Evolutionary conservation across 2,797 vertebrate genomes (phyloP), one percentile per base, ranked within the genome.

Genomic region (Scolopax bukidnonensis): DNA sequence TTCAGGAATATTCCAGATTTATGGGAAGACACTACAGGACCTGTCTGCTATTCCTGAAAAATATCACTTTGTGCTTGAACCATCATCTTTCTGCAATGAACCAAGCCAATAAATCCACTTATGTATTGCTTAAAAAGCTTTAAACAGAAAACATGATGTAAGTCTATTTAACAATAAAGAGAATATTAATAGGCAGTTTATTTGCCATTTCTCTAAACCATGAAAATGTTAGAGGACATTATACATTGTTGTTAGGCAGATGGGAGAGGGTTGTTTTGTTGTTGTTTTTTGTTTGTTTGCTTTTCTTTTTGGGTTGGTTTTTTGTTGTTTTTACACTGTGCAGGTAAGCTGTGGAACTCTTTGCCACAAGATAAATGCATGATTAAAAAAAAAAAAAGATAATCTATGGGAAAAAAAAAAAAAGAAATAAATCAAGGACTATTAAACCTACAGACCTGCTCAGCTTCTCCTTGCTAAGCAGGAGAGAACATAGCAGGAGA

Each of bases 41-140:
- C 93, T 98, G 61, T 96, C 97, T 76, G 93, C 83, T 71, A 73
- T 89, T 68, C 97, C 98, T 76, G 92, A 83, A 84, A 98, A 98
- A 68, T 91, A 97, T 4, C 57, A 93, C 10, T 77, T 97, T 70
- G 82, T 97, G 65, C 93, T 94, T 93, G 80, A 95, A 74, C 93
- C 87, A 30, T 36, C 92, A 40, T 71, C 78, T 84, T 95, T 96
- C 83, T 95, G 95, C 95, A 94, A 78, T 54, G 73, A 95, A 77
- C 61, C 84, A 92, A 86, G 77, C 82, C 75, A 92, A 65, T 45
- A 90, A 87, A 93, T 65, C 48, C 63, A 85, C 67, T 87, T 92
- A 95, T 14, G 59, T 96, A 96, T 32, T 57, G 25, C 71, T 89
- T 53, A 79, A 30, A 79, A 85, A 16, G 21, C 38, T 57, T 93